Evolutionary conservation across 2,797 vertebrate genomes (phyloP).

Genomic region (Lindbergichthys nudifrons): DNA sequence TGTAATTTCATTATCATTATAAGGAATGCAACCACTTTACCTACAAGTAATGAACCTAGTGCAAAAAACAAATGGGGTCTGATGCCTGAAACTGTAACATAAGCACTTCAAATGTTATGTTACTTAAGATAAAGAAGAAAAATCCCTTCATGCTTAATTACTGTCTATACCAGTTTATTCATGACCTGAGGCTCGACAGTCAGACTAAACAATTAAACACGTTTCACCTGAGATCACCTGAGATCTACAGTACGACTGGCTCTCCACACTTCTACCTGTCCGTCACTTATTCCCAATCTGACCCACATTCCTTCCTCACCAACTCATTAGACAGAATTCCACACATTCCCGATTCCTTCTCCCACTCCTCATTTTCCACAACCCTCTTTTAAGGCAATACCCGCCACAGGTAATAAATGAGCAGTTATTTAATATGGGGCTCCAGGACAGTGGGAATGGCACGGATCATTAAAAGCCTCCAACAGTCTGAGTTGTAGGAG

Average conservation of each 20-base stretch:
- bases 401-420: conserved; percentile 6
- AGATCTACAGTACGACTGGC: neutral
- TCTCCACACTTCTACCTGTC: conserved; percentile 14
- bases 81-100: neutral
- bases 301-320: conserved; percentile 57
- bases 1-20: neutral
- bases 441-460: neutral
- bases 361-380: conserved; percentile 1
- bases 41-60: neutral
- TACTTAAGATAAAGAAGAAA: neutral
- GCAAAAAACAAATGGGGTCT: neutral
- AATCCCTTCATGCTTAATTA: neutral
- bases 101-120: neutral
- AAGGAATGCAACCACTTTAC: neutral
- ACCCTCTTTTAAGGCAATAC: neutral
- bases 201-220: conserved; percentile 16
- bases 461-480: neutral
- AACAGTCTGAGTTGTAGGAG: neutral
- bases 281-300: conserved; percentile 23
- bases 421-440: conserved; percentile 4
- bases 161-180: neutral
- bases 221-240: neutral
- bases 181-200: neutral
- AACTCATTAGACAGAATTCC: conserved; percentile 68
- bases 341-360: conserved; percentile 51